phyloP scores from a whole-genome alignment of 2,113 vertebrate genomes.

The Dicrurus megarhynchus region DNA sequence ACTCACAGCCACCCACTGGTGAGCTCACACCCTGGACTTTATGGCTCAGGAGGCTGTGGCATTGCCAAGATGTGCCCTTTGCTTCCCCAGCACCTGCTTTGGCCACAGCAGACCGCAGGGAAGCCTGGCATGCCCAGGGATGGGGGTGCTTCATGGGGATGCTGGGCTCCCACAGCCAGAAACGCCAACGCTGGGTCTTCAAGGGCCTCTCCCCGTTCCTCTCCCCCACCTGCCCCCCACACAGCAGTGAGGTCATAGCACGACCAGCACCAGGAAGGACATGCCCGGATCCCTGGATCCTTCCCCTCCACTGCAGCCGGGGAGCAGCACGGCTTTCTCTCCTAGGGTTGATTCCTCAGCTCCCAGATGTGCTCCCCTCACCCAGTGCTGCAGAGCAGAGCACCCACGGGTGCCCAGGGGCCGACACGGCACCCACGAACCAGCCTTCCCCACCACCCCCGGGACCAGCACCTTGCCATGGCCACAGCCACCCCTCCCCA shows the following conservation, averaged over 20 bases:
- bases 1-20: not conserved
- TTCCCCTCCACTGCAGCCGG: accelerated
- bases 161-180: not conserved
- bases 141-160: not conserved
- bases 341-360: not conserved
- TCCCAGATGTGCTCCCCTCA: not conserved
- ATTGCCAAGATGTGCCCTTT: not conserved
- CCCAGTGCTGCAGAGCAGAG: accelerated
- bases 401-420: not conserved
- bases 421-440: accelerated
- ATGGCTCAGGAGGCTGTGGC: not conserved
- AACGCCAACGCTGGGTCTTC: accelerated
- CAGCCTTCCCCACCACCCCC: accelerated
- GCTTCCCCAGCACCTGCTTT: not conserved
- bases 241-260: not conserved
- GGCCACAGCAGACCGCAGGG: not conserved
- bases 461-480: not conserved
- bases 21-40: not conserved
- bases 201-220: not conserved
- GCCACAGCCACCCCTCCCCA: not conserved
- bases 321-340: not conserved
- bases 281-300: not conserved
- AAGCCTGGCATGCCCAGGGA: accelerated
- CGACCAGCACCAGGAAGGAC: not conserved
- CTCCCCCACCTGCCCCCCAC: accelerated